Evolutionary conservation across 2,113 vertebrate genomes (phyloP), one percentile per base, ranked within the genome.

Genomic region (Pterophyllum scalare): DNA sequence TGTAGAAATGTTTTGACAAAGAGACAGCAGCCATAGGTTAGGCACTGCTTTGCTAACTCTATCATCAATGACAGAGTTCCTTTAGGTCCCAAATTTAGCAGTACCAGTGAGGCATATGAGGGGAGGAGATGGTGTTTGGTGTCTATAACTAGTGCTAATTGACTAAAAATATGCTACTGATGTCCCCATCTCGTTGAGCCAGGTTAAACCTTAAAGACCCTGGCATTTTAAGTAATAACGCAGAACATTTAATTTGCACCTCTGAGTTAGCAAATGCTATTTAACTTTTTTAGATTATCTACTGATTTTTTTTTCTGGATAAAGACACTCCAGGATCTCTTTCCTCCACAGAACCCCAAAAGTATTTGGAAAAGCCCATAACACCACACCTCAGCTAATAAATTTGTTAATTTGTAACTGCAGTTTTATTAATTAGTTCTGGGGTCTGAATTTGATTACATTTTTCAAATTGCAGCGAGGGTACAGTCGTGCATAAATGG

Each of bases 71-170:
- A 24, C 56, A 12, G 22, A n/a, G 8, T 57, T 7, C 17, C 43
- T 52, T 72, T 2, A 72, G 28, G 46, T 72, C 52, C 46, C 67
- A n/a, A 54, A 26, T 72, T 54, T 72, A 72, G 46, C 46, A 54
- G 43, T 49, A 28, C 24, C 3, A 49, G 43, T 49, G 15, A 67
- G 8, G 1, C 40, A 26, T 40, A 67, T 26, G 64, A 26, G 14
- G 40, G n/a, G 14, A 7, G 0, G 0, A 15, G 5, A 15, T 5
- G 10, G 14, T 46, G 43, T 15, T 15, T 46, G 43, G 43, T 46
- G 40, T 43, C 12, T 43, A 46, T 46, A 46, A 46, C 43, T 46
- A 15, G 43, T 49, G 46, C 46, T 49, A 15, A 14, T 26, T 52
- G 43, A 72, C 40, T 54, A 72, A 1, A 72, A 72, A 33, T 54